Conservation (phyloP, 2,888 invertebrate species). For the Pachliopta kotzebuea region DNA sequence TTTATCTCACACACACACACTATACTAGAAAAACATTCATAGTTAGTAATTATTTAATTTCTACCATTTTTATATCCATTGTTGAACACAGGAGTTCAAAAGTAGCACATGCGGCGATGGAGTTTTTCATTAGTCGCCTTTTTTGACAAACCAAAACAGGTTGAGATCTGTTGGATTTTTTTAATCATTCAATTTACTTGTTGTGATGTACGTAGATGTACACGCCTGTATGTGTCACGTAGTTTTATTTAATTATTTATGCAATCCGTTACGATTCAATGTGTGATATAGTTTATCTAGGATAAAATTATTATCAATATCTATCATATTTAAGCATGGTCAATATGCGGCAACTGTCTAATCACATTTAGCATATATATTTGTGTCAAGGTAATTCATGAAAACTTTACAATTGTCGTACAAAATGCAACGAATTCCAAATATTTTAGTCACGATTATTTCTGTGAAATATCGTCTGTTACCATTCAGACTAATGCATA, state of each 20-base stretch:
- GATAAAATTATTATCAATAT: background rate
- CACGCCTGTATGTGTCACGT: too few relatives aligned
- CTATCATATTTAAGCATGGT: background rate
- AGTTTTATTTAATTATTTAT: too few relatives aligned
- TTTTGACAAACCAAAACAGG: too few relatives aligned
- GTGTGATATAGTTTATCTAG: background rate
- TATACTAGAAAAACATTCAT: background rate
- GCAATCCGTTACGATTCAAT: too few relatives aligned
- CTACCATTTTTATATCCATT: too few relatives aligned
- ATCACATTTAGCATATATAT: constrained; percentile 20
- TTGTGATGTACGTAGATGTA: too few relatives aligned
- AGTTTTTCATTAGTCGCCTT: too few relatives aligned
- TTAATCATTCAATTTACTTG: too few relatives aligned
- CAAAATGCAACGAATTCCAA: constrained; percentile 39
- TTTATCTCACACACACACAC: background rate
- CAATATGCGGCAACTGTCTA: constrained; percentile 26
- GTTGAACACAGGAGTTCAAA: too few relatives aligned
- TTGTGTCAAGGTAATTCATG: constrained; percentile 22
- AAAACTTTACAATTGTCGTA: constrained; percentile 16
- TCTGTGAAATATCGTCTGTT: constrained; percentile 58
- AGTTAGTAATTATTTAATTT: background rate
- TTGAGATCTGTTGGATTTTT: too few relatives aligned
- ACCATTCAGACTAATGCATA: constrained; percentile 52
- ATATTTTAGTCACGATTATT: constrained; percentile 50
- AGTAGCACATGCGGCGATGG: too few relatives aligned